A percentile compares a stretch with the other conserved stretches of the same genome.
These are phyloP conservation scores for Entelurus aequoreus DNA, from an alignment of 2,113 vertebrate genomes.

Conservation along the genomic window DNA sequence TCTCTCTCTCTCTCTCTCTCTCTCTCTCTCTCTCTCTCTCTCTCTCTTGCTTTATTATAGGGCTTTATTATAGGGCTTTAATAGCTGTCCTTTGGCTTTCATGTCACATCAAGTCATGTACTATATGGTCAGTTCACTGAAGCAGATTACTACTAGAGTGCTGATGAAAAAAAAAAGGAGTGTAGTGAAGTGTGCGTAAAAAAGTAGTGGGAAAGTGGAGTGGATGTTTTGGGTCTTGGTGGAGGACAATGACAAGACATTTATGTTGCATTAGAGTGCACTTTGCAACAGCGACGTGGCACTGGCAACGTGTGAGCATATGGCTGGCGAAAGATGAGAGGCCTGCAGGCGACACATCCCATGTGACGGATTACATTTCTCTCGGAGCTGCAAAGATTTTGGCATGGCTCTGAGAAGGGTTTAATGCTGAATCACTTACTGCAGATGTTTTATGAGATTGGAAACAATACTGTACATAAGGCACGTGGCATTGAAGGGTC, in stretches of 20 bases:
- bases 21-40: too few relatives aligned
- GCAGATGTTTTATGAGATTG: constrained; percentile 5
- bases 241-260: constrained; percentile 22
- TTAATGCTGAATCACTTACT: constrained; percentile 17
- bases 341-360: constrained; percentile 31
- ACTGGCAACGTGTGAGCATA: constrained; percentile 50
- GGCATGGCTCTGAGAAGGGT: constrained; percentile 23
- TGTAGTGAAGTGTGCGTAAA: constrained; percentile 22
- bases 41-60: too few relatives aligned
- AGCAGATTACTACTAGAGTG: constrained; percentile 72
- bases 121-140: constrained; percentile 45
- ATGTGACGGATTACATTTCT: constrained; percentile 48
- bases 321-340: constrained; percentile 41
- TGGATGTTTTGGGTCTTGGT: constrained; percentile 2
- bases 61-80: constrained; percentile 40
- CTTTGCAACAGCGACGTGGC: constrained; percentile 51
- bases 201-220: constrained; percentile 3
- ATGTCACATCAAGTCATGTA: constrained; percentile 63
- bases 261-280: constrained; percentile 39
- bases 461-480: too few relatives aligned
- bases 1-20: too few relatives aligned
- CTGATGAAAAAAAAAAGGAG: constrained; percentile 54
- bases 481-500: too few relatives aligned
- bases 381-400: constrained; percentile 35
- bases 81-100: constrained; percentile 68